phyloP scores from a whole-genome alignment of 92 coral and sea anemone species.

The Heliopora coerulea region DNA sequence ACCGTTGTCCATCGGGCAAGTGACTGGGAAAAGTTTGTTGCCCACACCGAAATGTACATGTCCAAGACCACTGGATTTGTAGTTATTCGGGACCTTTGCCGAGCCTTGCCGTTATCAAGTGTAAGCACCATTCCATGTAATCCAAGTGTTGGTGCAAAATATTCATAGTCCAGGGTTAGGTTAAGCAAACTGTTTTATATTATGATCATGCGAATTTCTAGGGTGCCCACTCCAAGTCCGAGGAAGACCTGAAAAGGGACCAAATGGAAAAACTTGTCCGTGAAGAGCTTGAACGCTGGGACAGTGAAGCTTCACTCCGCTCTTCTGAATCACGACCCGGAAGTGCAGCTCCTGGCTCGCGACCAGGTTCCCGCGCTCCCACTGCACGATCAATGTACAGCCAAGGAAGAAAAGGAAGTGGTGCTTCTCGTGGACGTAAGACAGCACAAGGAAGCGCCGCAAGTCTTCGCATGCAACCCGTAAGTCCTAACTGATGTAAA shows the following conservation, averaged over 20 bases:
- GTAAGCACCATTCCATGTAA: too few species aligned
- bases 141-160: too few species aligned
- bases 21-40: too few species aligned
- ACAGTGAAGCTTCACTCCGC: slow-evolving; percentile 91
- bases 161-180: too few species aligned
- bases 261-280: slow-evolving; percentile 99
- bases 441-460: slow-evolving; percentile 37
- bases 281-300: slow-evolving; percentile 98
- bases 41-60: too few species aligned
- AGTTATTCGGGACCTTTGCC: too few species aligned
- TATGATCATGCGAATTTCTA: background rate
- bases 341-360: slow-evolving; percentile 81
- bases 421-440: slow-evolving; percentile 28
- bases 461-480: slow-evolving; percentile 37
- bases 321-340: slow-evolving; percentile 65
- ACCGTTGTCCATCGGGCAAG: too few species aligned
- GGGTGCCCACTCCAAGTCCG: slow-evolving; percentile 45
- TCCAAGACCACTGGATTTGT: too few species aligned
- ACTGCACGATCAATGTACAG: slow-evolving; percentile 59
- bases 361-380: slow-evolving; percentile 66
- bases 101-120: too few species aligned
- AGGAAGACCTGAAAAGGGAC: slow-evolving; percentile 87
- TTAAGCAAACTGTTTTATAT: too few species aligned
- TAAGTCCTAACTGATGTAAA: slow-evolving; percentile 8
- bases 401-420: slow-evolving; percentile 17